Percentiles rank a stretch among this genome's conserved stretches.
Evolutionary conservation across 2,113 vertebrate genomes (phyloP).

Genomic region (Hipposideros armiger): DNA sequence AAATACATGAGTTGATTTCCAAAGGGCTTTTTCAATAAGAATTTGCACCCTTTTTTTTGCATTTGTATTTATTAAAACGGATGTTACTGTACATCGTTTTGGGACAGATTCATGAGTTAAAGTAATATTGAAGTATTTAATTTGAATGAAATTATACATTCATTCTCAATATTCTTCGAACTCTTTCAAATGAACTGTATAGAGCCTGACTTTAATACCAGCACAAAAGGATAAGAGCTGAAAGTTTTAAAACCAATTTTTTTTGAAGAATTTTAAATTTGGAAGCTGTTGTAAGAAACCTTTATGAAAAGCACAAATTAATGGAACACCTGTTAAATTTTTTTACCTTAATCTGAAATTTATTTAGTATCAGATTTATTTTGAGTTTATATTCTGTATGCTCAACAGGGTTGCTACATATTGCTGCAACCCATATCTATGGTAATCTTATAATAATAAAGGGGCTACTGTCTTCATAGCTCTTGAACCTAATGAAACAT

Average conservation of each 20-base stretch:
- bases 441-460: background rate
- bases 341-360: slow-evolving; percentile 1
- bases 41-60: background rate
- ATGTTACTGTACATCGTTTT: background rate
- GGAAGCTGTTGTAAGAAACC: background rate
- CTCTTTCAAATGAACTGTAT: background rate
- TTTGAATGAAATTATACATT: background rate
- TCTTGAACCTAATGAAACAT: background rate
- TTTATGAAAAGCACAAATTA: background rate
- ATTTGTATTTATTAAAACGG: background rate
- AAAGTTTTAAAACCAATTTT: background rate
- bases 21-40: background rate
- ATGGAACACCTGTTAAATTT: background rate
- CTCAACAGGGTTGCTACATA: background rate
- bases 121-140: background rate
- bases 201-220: background rate
- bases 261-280: slow-evolving; percentile 42
- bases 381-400: background rate
- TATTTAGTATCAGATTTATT: slow-evolving; percentile 5
- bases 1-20: background rate
- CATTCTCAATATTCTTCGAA: background rate
- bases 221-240: background rate
- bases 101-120: background rate
- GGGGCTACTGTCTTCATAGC: background rate
- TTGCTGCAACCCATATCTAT: background rate